These are phyloP conservation scores for Trichogramma evanescens DNA, from an alignment of 2,888 invertebrate genomes.

Conservation along the genomic window DNA sequence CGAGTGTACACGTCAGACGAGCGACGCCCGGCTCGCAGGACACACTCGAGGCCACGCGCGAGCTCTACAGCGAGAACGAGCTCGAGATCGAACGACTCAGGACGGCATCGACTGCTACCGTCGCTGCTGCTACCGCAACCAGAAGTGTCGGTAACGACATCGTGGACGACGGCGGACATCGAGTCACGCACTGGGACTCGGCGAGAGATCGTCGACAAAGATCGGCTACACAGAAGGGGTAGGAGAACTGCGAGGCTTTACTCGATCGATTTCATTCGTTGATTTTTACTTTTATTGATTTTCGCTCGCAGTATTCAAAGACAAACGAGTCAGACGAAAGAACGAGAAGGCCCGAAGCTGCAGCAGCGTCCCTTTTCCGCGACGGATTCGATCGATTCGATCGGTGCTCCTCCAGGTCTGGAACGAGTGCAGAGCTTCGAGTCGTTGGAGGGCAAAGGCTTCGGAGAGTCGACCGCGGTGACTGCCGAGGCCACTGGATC, in stretches of 20 bases:
- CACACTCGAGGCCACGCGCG: slow-evolving; percentile 15
- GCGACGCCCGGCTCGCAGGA: slow-evolving; percentile 28
- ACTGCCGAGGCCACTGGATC: slow-evolving; percentile 37
- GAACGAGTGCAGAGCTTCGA: slow-evolving; percentile 30
- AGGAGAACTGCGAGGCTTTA: neutral
- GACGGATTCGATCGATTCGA: slow-evolving; percentile 32
- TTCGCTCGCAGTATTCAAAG: no score
- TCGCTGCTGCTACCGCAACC: slow-evolving; percentile 10
- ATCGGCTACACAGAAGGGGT: slow-evolving; percentile 6
- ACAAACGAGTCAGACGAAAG: no score
- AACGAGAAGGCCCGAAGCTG: no score
- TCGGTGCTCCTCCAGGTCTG: no score
- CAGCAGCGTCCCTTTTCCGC: neutral
- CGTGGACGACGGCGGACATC: neutral
- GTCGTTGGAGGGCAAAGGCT: slow-evolving; percentile 32
- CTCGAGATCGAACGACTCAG: slow-evolving; percentile 28
- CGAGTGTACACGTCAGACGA: slow-evolving; percentile 33
- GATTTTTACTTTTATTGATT: no score
- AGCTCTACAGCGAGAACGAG: slow-evolving; percentile 36
- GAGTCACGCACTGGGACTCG: slow-evolving; percentile 5
- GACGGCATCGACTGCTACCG: slow-evolving; percentile 29
- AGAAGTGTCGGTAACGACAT: neutral
- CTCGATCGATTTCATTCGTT: no score
- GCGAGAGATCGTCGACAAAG: neutral
- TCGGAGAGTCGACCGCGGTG: slow-evolving; percentile 27